Percentiles rank a stretch among this genome's conserved stretches.
phyloP scores from a whole-genome alignment of 2,797 vertebrate species.

The Darevskia mixta region DNA sequence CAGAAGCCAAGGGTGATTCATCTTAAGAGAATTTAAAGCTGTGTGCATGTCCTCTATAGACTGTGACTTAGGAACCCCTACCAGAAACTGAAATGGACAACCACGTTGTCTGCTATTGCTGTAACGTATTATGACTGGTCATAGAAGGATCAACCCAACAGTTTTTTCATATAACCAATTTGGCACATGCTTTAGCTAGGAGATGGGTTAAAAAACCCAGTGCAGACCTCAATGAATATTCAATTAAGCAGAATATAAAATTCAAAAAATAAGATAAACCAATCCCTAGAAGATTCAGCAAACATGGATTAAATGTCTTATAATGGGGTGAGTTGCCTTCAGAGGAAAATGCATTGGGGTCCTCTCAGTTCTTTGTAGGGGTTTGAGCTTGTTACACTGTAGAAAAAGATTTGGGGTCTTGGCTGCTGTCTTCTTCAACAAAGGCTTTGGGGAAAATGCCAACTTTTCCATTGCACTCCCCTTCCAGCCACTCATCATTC shows the following conservation, averaged over 20 bases:
- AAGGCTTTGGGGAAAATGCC: slow-evolving; percentile 95
- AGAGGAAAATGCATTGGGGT: neutral
- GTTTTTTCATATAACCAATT: neutral
- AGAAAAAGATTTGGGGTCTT: slow-evolving; percentile 24
- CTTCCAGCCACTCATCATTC: slow-evolving; percentile 95
- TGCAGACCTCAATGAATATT: neutral
- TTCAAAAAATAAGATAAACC: slow-evolving; percentile 7
- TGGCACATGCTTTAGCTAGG: neutral
- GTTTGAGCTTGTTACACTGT: neutral
- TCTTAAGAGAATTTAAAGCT: neutral
- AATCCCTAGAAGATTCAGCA: slow-evolving; percentile 23
- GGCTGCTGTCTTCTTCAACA: slow-evolving; percentile 71
- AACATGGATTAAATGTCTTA: neutral
- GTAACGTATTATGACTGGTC: neutral
- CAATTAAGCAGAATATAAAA: neutral
- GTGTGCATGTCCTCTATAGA: neutral
- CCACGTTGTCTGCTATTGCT: neutral
- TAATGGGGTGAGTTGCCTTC: slow-evolving; percentile 4
- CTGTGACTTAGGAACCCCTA: neutral
- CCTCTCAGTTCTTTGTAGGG: neutral
- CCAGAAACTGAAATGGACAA: neutral
- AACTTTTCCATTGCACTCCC: slow-evolving; percentile 85
- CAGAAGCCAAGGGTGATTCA: neutral
- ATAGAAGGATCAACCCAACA: neutral
- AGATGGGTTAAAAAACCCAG: neutral